Conservation (phyloP, 2,797 vertebrate species). For the Psittacula echo region DNA sequence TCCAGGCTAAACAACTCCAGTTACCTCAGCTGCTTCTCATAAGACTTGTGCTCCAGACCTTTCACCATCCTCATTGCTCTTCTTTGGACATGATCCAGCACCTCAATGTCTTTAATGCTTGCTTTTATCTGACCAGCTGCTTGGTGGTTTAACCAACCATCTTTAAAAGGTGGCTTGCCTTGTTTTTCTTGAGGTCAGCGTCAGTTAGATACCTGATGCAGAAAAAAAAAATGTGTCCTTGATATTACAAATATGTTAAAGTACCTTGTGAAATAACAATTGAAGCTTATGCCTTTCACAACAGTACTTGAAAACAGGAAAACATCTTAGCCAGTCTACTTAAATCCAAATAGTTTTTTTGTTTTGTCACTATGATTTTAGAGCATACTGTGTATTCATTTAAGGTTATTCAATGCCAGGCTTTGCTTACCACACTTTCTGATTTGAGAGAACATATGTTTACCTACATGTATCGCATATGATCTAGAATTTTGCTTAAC, state of each 20-base stretch:
- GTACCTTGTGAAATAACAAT: background rate
- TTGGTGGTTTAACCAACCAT: background rate
- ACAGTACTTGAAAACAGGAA: background rate
- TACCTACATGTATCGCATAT: background rate
- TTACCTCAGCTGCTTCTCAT: background rate
- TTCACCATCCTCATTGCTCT: rapidly evolving
- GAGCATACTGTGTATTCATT: background rate
- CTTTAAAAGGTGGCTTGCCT: background rate
- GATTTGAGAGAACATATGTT: constrained; percentile 23
- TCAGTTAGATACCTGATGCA: background rate
- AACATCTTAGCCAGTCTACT: background rate
- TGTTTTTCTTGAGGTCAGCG: background rate
- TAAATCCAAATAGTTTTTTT: background rate
- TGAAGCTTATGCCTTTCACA: background rate
- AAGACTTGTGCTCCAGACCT: background rate
- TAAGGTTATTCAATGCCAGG: background rate
- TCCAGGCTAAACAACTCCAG: background rate
- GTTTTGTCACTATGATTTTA: background rate
- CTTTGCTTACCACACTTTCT: constrained; percentile 14
- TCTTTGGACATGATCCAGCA: background rate
- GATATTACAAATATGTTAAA: background rate
- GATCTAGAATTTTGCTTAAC: constrained; percentile 37
- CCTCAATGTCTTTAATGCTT: background rate
- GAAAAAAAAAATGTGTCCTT: background rate
- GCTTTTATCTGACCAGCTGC: background rate